A percentile compares a stretch with the other conserved stretches of the same genome.
Evolutionary conservation across 2,888 invertebrate species (phyloP).

Genomic region (Eledona agricola): DNA sequence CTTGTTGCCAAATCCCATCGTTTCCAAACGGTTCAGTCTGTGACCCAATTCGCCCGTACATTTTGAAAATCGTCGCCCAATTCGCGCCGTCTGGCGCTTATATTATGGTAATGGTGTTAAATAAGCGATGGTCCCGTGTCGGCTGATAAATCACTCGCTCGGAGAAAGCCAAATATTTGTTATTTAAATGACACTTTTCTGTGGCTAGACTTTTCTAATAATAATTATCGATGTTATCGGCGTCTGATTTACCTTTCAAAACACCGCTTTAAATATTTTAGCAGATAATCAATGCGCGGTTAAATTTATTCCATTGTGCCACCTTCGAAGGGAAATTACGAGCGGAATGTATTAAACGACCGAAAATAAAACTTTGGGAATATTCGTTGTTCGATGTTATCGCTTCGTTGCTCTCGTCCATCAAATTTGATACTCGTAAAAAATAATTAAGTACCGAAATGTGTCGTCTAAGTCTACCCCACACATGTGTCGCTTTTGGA

Average conservation of each 20-base stretch:
- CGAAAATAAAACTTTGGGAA: background rate
- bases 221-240: slow-evolving; percentile 33
- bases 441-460: slow-evolving; percentile 29
- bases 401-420: slow-evolving; percentile 5
- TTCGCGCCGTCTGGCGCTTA: slow-evolving; percentile 17
- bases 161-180: slow-evolving; percentile 35
- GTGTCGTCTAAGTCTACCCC: slow-evolving; percentile 28
- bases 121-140: slow-evolving; percentile 34
- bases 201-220: slow-evolving; percentile 31
- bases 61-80: slow-evolving; percentile 6
- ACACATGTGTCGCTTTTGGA: slow-evolving; percentile 32
- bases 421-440: slow-evolving; percentile 20
- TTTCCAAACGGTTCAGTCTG: background rate
- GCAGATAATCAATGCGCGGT: slow-evolving; percentile 27
- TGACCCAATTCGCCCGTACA: background rate
- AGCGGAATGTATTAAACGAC: background rate
- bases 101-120: slow-evolving; percentile 31
- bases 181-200: slow-evolving; percentile 34
- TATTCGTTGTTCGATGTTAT: slow-evolving; percentile 6
- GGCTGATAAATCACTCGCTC: slow-evolving; percentile 31
- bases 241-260: slow-evolving; percentile 33
- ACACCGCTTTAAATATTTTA: slow-evolving; percentile 29
- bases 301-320: slow-evolving; percentile 25
- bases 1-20: slow-evolving; percentile 28
- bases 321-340: slow-evolving; percentile 10